Base-by-base conservation (phyloP, 1,140 invertebrate genomes). In the Bombus difficillimus region DNA sequence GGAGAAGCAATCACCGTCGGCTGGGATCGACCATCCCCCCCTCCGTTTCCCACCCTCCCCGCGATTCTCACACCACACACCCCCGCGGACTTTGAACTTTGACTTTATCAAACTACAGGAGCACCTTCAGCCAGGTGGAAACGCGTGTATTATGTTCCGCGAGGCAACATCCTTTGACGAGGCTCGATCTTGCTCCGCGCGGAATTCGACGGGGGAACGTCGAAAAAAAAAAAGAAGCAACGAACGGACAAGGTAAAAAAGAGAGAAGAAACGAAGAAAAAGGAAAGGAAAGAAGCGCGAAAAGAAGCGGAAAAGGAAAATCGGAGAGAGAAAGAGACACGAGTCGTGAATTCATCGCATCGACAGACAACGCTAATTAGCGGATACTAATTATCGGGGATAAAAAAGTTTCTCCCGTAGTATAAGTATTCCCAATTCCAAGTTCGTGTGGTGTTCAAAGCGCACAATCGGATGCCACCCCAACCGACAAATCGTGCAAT, bases 1-100 rank as follows among this genome's bases (percentile, higher is more conserved):
- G 89, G 89, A 90, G 87, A 92, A 92, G 94, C 93, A 94, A 94
- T 94, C 94, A 95, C 88, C 91, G 91, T 89, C 85, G 91, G 89
- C 86, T 86, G 86, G 87, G 89, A 90, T 92, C 88, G 90, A 85
- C 76, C 90, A 85, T 81, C 84, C 88, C 89, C 71, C 28, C 59
- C 59, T 12, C 89, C 72, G 53, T 68, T 62, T 78, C 73, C 72
- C 86, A 73, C 72, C 28, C 68, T 43, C 78, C 82, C 83, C 85
- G 83, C 89, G 86, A 88, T 81, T 88, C 89, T 91, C 90, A 86
- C 88, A 88, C 88, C 89, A 87, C 71, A 79, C 88, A 86, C 88
- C 53, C 74, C 80, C 89, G 85, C 88, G 92, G 90, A 92, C 91
- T 93, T 92, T 89, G 88, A 92, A 92, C 92, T 92, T 92, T 92